A percentile compares a stretch with the other conserved stretches of the same genome.
Evolutionary conservation across 2,797 vertebrate genomes (phyloP).

Genomic region (Aeoliscus strigatus): DNA sequence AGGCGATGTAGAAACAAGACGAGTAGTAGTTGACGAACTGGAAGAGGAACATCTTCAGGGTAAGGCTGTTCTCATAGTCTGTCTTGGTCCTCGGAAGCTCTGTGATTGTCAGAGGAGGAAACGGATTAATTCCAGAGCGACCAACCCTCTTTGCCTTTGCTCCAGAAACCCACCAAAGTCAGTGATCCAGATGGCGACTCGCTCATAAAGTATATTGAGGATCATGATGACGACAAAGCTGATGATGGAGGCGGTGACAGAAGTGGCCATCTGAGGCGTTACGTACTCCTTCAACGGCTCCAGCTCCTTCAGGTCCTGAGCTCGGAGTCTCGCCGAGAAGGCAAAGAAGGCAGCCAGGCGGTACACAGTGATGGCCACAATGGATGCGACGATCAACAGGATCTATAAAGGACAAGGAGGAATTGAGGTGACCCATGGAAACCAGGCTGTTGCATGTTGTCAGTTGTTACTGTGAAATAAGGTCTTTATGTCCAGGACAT

Average conservation of each 20-base stretch:
- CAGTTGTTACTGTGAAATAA: too few relatives aligned
- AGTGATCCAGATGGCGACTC: constrained; percentile 90
- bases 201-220: constrained; percentile 87
- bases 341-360: constrained; percentile 86
- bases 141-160: background rate
- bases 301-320: constrained; percentile 68
- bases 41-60: constrained; percentile 95
- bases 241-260: constrained; percentile 88
- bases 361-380: constrained; percentile 91
- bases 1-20: constrained; percentile 94
- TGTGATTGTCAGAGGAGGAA: too few relatives aligned
- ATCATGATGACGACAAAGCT: constrained; percentile 91
- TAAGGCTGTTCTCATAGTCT: constrained; percentile 92
- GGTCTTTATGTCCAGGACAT: too few relatives aligned
- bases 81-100: constrained; percentile 91
- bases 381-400: constrained; percentile 85
- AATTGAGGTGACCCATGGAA: too few relatives aligned
- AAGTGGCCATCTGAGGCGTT: constrained; percentile 90
- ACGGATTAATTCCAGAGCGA: too few relatives aligned
- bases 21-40: constrained; percentile 97
- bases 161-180: constrained; percentile 78
- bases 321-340: constrained; percentile 77
- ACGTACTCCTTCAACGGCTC: constrained; percentile 85
- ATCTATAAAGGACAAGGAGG: constrained; percentile 70
- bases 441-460: too few relatives aligned